Evolutionary conservation across 2,888 invertebrate species (phyloP).

Genomic region (Gonocerus acuteangulatus): DNA sequence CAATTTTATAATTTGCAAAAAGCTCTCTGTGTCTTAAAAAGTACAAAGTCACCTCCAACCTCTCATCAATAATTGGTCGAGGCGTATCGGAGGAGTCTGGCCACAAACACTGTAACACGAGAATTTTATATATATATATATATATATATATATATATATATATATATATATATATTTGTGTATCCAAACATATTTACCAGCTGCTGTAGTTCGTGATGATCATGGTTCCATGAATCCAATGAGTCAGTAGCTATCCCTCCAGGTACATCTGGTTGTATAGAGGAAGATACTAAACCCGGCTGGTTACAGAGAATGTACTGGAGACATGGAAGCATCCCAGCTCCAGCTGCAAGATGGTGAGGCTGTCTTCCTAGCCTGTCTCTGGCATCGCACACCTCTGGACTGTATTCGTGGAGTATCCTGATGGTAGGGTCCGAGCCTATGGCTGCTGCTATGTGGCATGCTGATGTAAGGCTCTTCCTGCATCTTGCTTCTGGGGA

Average conservation of each 20-base stretch:
- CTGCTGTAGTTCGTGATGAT: constrained; percentile 26
- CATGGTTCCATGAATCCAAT: constrained; percentile 33
- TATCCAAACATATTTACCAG: no score
- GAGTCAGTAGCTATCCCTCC: neutral
- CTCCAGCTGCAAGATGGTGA: constrained; percentile 48
- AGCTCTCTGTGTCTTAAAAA: no score
- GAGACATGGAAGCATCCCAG: constrained; percentile 43
- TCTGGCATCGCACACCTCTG: constrained; percentile 46
- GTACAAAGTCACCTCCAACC: no score
- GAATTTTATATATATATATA: no score
- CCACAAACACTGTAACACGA: no score
- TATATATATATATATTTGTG: no score
- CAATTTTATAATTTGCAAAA: no score
- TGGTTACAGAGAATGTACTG: constrained; percentile 18
- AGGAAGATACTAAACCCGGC: constrained; percentile 12
- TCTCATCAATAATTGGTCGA: no score
- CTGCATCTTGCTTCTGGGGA: constrained; percentile 50
- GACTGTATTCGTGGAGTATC: neutral
- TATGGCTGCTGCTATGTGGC: constrained; percentile 47
- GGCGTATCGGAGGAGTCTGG: no score
- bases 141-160: no score
- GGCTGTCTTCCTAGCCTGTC: constrained; percentile 48
- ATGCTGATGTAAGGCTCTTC: constrained; percentile 45
- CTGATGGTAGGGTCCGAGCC: constrained; percentile 45
- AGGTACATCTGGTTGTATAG: constrained; percentile 14